These are phyloP conservation scores for Corbicula japonica DNA, from an alignment of 2,888 invertebrate species.

Conservation along the genomic window DNA sequence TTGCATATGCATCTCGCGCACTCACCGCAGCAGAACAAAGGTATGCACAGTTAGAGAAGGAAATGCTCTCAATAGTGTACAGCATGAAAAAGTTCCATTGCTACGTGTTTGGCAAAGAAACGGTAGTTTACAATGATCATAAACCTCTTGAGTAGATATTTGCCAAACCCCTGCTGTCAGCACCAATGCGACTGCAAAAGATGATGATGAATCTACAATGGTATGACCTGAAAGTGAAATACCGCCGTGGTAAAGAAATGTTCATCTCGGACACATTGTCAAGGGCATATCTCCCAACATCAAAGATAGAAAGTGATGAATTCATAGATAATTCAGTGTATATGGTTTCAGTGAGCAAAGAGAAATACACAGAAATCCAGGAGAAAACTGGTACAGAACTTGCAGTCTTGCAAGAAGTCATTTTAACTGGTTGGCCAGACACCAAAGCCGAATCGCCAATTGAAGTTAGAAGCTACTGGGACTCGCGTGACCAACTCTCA, in stretches of 20 bases:
- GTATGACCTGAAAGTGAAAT: constrained; percentile 53
- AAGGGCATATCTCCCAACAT: no score
- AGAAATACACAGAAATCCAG: no score
- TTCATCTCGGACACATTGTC: no score
- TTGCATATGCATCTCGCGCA: constrained; percentile 61
- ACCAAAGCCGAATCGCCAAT: constrained; percentile 29
- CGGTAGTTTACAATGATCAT: constrained; percentile 55
- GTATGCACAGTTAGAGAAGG: constrained; percentile 61
- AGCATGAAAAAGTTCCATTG: constrained; percentile 56
- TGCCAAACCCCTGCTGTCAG: constrained; percentile 26
- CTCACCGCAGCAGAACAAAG: constrained; percentile 57
- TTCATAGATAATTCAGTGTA: constrained; percentile 4
- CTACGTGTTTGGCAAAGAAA: constrained; percentile 65
- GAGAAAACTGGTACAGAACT: no score
- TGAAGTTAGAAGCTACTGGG: constrained; percentile 34
- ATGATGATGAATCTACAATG: constrained; percentile 50
- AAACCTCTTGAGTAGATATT: constrained; percentile 50
- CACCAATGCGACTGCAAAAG: constrained; percentile 38
- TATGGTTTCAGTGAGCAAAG: no score
- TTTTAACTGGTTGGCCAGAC: constrained; percentile 55
- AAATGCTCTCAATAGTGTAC: constrained; percentile 60
- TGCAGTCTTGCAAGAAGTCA: no score
- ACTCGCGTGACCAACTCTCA: constrained; percentile 49
- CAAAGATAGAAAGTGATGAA: constrained; percentile 2
- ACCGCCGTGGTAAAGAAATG: constrained; percentile 51